These are phyloP conservation scores for Microplitis demolitor DNA, from an alignment of 1,140 invertebrate species.

Conservation along the genomic window DNA sequence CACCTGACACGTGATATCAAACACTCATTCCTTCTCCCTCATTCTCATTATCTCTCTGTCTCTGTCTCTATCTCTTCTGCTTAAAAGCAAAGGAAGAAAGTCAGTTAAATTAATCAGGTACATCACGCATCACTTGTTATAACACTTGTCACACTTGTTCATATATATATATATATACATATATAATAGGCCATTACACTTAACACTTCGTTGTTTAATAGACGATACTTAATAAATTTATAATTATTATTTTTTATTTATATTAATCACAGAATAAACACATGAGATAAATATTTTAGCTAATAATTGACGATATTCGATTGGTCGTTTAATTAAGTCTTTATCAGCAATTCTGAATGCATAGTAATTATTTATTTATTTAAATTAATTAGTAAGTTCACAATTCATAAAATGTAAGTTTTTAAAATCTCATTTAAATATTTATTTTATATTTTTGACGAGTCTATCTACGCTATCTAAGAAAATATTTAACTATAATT, in stretches of 20 bases:
- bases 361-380: too few relatives aligned
- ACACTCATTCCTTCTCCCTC: too few relatives aligned
- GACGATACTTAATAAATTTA: neutral
- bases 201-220: conserved; percentile 5
- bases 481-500: too few relatives aligned
- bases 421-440: too few relatives aligned
- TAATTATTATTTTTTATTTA: conserved; percentile 7
- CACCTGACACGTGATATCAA: neutral
- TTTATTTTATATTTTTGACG: too few relatives aligned
- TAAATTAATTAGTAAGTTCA: too few relatives aligned
- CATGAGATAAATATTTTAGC: conserved; percentile 46
- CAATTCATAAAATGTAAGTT: too few relatives aligned
- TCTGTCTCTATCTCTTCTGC: neutral
- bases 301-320: conserved; percentile 58
- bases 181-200: conserved; percentile 24
- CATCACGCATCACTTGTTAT: conserved; percentile 11
- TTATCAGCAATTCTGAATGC: neutral
- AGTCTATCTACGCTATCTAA: too few relatives aligned
- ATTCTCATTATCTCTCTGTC: too few relatives aligned
- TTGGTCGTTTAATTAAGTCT: conserved; percentile 38
- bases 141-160: conserved; percentile 21
- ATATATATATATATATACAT: neutral
- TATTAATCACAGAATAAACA: conserved; percentile 41
- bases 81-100: neutral
- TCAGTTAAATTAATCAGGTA: neutral